Evolutionary conservation across 92 coral and sea anemone species (phyloP).

Genomic region (Palythoa grandis): DNA sequence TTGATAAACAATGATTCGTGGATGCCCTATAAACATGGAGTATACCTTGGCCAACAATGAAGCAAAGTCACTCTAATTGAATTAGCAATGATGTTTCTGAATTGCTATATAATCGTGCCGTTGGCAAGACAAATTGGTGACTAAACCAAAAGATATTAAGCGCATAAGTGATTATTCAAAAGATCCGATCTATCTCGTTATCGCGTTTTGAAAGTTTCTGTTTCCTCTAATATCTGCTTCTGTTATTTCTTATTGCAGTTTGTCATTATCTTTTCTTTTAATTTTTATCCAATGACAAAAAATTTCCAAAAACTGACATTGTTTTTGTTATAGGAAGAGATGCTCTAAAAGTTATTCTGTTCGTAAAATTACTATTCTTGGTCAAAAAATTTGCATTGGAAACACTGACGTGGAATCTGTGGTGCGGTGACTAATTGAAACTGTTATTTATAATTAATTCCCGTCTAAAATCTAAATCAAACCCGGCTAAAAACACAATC

Average conservation of each 20-base stretch:
- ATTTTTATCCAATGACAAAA: background rate
- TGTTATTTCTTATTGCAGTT: background rate
- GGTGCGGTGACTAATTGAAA: too few species aligned
- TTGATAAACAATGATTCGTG: background rate
- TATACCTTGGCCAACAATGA: background rate
- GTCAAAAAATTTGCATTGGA: background rate
- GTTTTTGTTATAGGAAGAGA: background rate
- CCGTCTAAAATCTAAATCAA: too few species aligned
- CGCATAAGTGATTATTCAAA: background rate
- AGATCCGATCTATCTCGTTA: background rate
- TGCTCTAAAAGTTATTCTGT: background rate
- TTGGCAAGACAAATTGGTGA: conserved; percentile 18
- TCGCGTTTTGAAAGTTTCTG: conserved; percentile 1
- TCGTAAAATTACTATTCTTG: background rate
- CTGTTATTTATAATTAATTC: too few species aligned
- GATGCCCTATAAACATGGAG: background rate
- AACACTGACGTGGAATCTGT: background rate
- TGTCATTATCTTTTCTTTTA: background rate
- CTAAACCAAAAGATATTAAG: background rate
- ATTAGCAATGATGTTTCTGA: background rate
- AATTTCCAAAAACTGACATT: background rate
- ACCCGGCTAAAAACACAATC: too few species aligned
- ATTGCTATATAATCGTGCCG: conserved; percentile 20
- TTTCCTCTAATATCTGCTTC: background rate
- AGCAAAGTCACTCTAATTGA: conserved; percentile 16